Evolutionary conservation across 1,140 invertebrate genomes (phyloP), one percentile per base, ranked within the genome.

Genomic region (Cotesia chilonis): DNA sequence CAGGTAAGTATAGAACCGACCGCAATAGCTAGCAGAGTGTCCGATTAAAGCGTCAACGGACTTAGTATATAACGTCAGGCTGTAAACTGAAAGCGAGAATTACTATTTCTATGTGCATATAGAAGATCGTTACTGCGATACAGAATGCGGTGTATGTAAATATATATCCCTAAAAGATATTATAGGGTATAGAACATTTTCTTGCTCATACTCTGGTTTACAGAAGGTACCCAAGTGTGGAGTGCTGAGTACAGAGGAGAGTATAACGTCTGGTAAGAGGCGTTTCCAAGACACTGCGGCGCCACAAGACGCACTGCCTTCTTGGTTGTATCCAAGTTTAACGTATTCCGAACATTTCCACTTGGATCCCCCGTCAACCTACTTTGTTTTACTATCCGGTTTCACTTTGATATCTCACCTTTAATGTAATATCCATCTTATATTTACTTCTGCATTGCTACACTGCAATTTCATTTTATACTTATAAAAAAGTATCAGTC

Each of bases 271-370:
- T 35, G 70, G 41, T 47, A 10, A 28, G 63, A 74, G 80, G 81
- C 80, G 80, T 81, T 78, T 80, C 80, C 67, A 74, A 81, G 81
- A 82, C 80, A 76, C 68, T 51, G 68, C 73, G 81, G 81, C 80
- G 81, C 81, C 81, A 80, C 72, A 82, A 82, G 81, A 83, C 76
- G 78, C 81, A 83, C 80, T 81, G 78, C 79, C 70, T 80, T 76
- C 78, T 76, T 80, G 5, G 76, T 79, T 81, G 75, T 73, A 76
- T 78, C 76, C 76, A 77, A 79, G 73, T 74, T 66, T 74, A 61
- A 59, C 57, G 66, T 61, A 71, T 71, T 57, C 59, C 70, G 54
- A 38, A 17, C n/a, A 65, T 70, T 68, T 41, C 67, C 75, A 55
- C 66, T 65, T 63, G 64, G 74, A 64, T 64, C 55, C 55, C 70